These are phyloP conservation scores for Thereuonema tuberculata DNA, from an alignment of 1,140 invertebrate genomes.

Conservation along the genomic window DNA sequence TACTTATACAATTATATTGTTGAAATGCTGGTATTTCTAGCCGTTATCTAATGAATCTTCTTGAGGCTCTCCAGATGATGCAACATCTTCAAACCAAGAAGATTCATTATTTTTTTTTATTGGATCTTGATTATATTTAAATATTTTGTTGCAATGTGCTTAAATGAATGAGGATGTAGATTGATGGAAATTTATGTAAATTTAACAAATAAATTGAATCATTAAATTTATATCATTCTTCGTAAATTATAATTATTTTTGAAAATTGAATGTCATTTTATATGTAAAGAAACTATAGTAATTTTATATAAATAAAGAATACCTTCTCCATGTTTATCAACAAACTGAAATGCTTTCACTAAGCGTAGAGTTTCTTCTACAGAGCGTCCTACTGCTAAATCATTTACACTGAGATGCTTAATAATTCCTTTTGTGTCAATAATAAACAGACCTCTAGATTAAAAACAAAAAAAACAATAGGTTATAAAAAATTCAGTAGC, in stretches of 20 bases:
- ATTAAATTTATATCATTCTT: neutral
- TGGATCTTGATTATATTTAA: too few species aligned
- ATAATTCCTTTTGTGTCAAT: slow-evolving; percentile 56
- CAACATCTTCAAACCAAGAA: too few species aligned
- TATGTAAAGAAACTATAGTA: neutral
- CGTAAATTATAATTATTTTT: neutral
- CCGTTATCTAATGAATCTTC: too few species aligned
- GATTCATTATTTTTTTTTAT: too few species aligned
- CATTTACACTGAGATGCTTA: slow-evolving; percentile 40
- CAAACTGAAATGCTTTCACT: slow-evolving; percentile 84
- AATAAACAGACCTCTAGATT: slow-evolving; percentile 55
- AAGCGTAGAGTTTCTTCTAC: slow-evolving; percentile 81
- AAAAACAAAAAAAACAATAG: slow-evolving; percentile 24
- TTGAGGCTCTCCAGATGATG: too few species aligned
- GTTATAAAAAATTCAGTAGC: too few species aligned
- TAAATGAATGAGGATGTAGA: too few species aligned
- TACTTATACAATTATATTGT: too few species aligned
- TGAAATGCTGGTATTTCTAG: too few species aligned
- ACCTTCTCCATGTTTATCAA: slow-evolving; percentile 85
- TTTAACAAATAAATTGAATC: neutral
- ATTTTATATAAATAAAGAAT: slow-evolving; percentile 9
- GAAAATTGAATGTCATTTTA: neutral
- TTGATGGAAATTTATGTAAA: neutral
- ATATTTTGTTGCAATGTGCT: too few species aligned
- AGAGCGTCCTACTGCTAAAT: slow-evolving; percentile 81